Evolutionary conservation across 2,113 vertebrate species (phyloP), one percentile per base, ranked within the genome.

Genomic region (Toxotes chatareus): DNA sequence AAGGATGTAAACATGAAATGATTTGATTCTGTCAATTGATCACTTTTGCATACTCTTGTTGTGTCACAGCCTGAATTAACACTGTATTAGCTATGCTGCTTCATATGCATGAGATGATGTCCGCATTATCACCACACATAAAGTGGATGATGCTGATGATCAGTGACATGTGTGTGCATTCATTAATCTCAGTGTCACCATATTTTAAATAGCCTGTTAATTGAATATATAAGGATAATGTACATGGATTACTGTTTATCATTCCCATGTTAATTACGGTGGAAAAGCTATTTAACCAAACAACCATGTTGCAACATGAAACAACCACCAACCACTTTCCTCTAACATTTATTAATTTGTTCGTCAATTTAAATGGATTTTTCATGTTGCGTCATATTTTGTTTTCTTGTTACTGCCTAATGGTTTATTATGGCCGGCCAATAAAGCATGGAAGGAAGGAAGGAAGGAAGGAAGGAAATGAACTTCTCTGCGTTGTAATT

Each of bases 301-400:
- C 82, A 83, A 73, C 66, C 40, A 21, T 72, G 72, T 71, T 73
- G 42, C 81, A 53, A 81, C 65, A 68, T 80, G 71, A 86, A 92
- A 82, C 60, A 85, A 21, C 36, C 63, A 55, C 38, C 55, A 71
- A 59, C 49, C 42, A 46, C 75, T 32, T 76, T 40, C 44, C 56
- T 86, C 66, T 10, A 86, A 87, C 78, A 88, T 80, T 64, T 86
- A 92, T 87, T 91, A 86, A 92, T 87, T 78, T 89, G 60, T 84
- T 83, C 69, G 87, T 93, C 82, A 91, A 82, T 88, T 84, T 80
- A 88, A 92, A 88, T 70, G 46, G 68, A 79, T 89, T 90, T 27
- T 60, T 42, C 75, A 47, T 89, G 86, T 85, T 82, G 73, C 44
- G 57, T 70, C 74, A 79, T 61, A 64, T 79, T 86, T 82, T 34